Evolutionary conservation across 2,113 vertebrate genomes (phyloP).

Genomic region (Uropsilus gracilis): DNA sequence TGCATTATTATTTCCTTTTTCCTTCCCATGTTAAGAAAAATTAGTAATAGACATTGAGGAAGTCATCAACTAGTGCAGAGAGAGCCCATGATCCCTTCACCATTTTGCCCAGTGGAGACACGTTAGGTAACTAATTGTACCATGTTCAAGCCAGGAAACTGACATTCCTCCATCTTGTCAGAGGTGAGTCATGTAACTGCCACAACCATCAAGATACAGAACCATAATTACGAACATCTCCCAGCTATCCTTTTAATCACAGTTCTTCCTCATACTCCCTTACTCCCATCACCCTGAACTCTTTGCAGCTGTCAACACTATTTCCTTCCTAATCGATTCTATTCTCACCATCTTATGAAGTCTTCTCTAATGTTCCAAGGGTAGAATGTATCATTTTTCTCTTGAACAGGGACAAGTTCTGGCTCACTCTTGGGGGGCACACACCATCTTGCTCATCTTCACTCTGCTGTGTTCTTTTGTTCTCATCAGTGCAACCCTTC

Average conservation of each 20-base stretch:
- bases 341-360: neutral
- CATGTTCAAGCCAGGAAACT: neutral
- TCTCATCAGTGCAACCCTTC: neutral
- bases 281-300: neutral
- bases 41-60: neutral
- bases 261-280: neutral
- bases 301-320: no score
- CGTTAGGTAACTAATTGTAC: neutral
- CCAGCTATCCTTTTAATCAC: neutral
- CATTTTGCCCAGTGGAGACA: no score
- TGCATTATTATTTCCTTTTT: neutral
- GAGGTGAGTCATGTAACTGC: neutral
- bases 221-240: no score
- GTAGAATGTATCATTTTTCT: neutral
- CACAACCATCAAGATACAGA: neutral
- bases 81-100: neutral
- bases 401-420: neutral
- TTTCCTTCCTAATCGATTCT: neutral
- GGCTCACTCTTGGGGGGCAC: neutral
- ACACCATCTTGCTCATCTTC: neutral
- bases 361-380: neutral
- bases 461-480: no score
- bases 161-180: neutral
- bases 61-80: neutral
- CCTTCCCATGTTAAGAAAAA: neutral